Base-by-base conservation (phyloP, 2,888 invertebrate species). In the Drosophila rubida region DNA sequence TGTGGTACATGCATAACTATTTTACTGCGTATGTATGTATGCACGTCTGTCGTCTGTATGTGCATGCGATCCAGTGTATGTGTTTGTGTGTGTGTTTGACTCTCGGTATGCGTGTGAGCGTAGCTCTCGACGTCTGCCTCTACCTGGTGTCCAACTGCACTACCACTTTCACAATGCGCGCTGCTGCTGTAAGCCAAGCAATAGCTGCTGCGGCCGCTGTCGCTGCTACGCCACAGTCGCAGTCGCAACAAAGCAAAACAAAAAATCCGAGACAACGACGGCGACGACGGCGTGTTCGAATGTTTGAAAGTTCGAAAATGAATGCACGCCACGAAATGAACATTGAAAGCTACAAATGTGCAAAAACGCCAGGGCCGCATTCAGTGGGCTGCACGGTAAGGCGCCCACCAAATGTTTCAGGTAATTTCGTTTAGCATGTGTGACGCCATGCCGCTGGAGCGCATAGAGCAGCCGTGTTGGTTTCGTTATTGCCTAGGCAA, bases 131-230 rank as follows among this genome's bases (percentile, higher is more conserved):
- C 46, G 54, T 61, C 48, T 72, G 58, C 54, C 81, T 35, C 35
- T 84, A 80, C 88, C 88, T 88, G 88, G 67, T 65, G 70, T 49
- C 64, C 64, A 82, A 82, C 80, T 82, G 82, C 82, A 82, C 82
- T 82, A 82, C 88, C 83, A 82, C 82, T 86, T 88, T 86, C 82
- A 82, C 83, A 80, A 78, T n/a, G n/a, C n/a, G n/a, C n/a, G n/a
- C n/a, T 54, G 44, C 50, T 23, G 39, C 74, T 72, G 78, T 71
- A 61, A 70, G 58, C 61, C 62, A 45, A 35, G n/a, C n/a, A n/a
- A n/a, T n/a, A n/a, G n/a, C n/a, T n/a, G n/a, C n/a, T n/a, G n/a
- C n/a, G n/a, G n/a, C n/a, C n/a, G n/a, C n/a, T n/a, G 46, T 16
- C 23, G 25, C 35, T 27, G 50, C 37, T 8, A 39, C 49, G 67